These are phyloP conservation scores for Psilanteris sp. DNA, from an alignment of 1,140 invertebrate species.

Conservation along the genomic window DNA sequence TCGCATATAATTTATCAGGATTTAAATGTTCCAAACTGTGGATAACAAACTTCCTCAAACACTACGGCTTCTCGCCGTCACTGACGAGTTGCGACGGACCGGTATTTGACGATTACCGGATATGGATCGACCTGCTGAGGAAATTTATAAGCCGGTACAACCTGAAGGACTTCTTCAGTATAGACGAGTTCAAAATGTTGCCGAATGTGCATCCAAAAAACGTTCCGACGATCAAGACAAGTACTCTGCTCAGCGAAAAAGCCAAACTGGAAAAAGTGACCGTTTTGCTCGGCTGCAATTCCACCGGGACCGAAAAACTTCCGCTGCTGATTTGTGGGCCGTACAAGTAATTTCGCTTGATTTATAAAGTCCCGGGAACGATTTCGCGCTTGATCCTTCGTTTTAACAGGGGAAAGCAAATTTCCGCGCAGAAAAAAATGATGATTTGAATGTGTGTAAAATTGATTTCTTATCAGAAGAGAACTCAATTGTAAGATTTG, in stretches of 20 bases:
- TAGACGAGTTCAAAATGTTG: constrained; percentile 69
- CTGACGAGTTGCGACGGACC: constrained; percentile 57
- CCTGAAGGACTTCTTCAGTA: constrained; percentile 66
- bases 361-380: too few species aligned
- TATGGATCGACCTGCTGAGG: constrained; percentile 68
- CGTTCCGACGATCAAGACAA: neutral
- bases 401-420: too few species aligned
- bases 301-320: constrained; percentile 67
- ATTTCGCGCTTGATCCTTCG: too few species aligned
- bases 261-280: constrained; percentile 33
- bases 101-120: constrained; percentile 65
- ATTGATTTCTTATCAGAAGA: too few species aligned
- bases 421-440: too few species aligned
- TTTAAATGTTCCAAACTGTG: constrained; percentile 70
- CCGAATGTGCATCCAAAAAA: constrained; percentile 43
- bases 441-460: too few species aligned
- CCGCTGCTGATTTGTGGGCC: constrained; percentile 66
- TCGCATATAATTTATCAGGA: constrained; percentile 26
- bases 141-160: constrained; percentile 63
- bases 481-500: too few species aligned
- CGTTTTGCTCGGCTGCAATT: constrained; percentile 67
- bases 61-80: constrained; percentile 60
- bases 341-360: constrained; percentile 43
- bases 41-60: constrained; percentile 69
- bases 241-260: neutral